Evolutionary conservation across 1,140 invertebrate species (phyloP).

Genomic region (Brachionus plicatilis): DNA sequence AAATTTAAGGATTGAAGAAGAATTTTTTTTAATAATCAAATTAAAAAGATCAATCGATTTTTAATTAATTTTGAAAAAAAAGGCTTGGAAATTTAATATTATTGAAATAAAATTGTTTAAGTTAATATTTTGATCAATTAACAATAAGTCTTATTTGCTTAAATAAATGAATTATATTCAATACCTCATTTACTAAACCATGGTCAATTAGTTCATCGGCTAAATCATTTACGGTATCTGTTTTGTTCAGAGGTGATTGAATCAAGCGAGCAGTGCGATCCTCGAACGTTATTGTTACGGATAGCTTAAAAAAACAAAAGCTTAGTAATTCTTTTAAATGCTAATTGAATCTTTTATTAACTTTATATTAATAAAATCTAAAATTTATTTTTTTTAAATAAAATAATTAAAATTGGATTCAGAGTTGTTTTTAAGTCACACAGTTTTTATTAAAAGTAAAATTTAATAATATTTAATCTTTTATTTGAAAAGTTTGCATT

Average conservation of each 20-base stretch:
- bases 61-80: too few relatives aligned
- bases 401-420: too few relatives aligned
- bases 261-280: conserved; percentile 9
- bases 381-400: neutral
- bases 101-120: too few relatives aligned
- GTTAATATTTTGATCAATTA: too few relatives aligned
- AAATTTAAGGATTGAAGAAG: neutral
- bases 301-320: neutral
- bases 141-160: neutral
- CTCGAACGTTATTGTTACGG: conserved; percentile 15
- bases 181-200: conserved; percentile 38
- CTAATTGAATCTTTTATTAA: neutral
- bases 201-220: conserved; percentile 26
- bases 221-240: neutral
- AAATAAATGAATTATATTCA: neutral
- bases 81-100: too few relatives aligned
- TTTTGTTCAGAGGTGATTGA: neutral
- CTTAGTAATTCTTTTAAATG: neutral
- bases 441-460: too few relatives aligned
- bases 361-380: neutral
- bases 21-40: neutral
- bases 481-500: too few relatives aligned
- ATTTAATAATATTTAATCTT: too few relatives aligned
- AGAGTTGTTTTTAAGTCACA: too few relatives aligned
- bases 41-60: too few relatives aligned